Base-by-base conservation (phyloP, 1,140 invertebrate genomes). In the Trichomalopsis sarcophagae region DNA sequence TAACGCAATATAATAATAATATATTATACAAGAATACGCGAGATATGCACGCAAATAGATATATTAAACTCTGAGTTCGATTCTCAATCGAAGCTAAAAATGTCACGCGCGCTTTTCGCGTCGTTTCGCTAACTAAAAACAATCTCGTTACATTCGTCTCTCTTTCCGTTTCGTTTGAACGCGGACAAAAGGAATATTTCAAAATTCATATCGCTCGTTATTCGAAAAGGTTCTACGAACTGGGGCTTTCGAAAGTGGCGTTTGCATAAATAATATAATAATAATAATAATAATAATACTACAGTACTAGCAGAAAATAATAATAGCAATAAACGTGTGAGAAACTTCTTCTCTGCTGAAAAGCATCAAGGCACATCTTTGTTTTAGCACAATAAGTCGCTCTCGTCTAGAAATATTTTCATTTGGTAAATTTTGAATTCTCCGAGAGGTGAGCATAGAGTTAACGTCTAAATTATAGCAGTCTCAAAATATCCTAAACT, bases 51-150 rank as follows among this genome's bases (percentile, higher is more conserved):
- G 69, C 86, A 79, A 82, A 27, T 27, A 77, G 88, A 86, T 88
- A 87, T 87, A 88, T 87, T 87, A 89, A 87, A 88, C 78, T 88
- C 81, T 88, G 68, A 47, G 50, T 84, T 88, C 86, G 86, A 87
- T 86, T 87, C 30, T 33, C 11, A 82, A 88, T 87, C 86, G 86
- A 87, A 87, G 85, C 33, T 55, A 79, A 86, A 81, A 85, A 84
- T 76, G 36, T 13, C n/a, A 75, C 50, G 44, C 14, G 74, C 17
- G 40, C 23, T 21, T n/a, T 0, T 78, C 6, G 47, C 73, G 66
- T 76, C 76, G 27, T 75, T 36, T 69, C n/a, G 23, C 5, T 62
- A 33, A 78, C 40, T 73, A 62, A 86, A 27, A 78, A 73, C 33
- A 40, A 81, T 44, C 33, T 36, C 14, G 47, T 76, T 50, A 23